Conservation (phyloP, 2,113 vertebrate species). For the Todiramphus saurophagus region DNA sequence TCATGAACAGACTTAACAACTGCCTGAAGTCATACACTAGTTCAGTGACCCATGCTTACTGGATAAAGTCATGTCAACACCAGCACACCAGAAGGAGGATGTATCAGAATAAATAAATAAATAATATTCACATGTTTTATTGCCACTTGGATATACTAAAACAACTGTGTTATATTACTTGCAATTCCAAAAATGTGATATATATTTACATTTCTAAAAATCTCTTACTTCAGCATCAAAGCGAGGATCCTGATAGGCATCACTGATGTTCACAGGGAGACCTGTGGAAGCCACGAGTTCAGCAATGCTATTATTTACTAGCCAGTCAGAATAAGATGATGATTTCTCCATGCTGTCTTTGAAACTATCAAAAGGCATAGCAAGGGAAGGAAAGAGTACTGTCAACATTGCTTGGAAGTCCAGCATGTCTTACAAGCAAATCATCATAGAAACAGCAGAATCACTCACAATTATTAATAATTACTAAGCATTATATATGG, state of each 20-base stretch:
- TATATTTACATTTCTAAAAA: background rate
- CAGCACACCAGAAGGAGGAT: background rate
- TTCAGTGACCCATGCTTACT: background rate
- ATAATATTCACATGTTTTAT: background rate
- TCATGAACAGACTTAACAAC: background rate
- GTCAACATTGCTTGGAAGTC: background rate
- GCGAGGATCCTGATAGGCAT: constrained; percentile 96
- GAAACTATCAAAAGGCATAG: constrained; percentile 78
- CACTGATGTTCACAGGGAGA: constrained; percentile 96
- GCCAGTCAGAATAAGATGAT: constrained; percentile 91
- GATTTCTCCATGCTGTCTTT: constrained; percentile 96
- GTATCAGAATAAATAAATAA: background rate
- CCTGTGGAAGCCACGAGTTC: constrained; percentile 97
- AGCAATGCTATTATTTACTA: constrained; percentile 96
- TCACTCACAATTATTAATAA: background rate
- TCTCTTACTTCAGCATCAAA: constrained; percentile 92
- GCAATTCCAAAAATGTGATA: background rate
- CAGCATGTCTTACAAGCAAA: background rate
- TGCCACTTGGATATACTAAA: background rate
- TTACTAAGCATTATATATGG: background rate
- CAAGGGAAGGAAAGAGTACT: constrained; percentile 21
- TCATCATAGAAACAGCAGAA: background rate
- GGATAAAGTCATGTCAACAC: background rate
- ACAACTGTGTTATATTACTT: background rate
- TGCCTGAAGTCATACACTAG: background rate